phyloP scores from a whole-genome alignment of 2,113 vertebrate species.

The Notothenia rossii region DNA sequence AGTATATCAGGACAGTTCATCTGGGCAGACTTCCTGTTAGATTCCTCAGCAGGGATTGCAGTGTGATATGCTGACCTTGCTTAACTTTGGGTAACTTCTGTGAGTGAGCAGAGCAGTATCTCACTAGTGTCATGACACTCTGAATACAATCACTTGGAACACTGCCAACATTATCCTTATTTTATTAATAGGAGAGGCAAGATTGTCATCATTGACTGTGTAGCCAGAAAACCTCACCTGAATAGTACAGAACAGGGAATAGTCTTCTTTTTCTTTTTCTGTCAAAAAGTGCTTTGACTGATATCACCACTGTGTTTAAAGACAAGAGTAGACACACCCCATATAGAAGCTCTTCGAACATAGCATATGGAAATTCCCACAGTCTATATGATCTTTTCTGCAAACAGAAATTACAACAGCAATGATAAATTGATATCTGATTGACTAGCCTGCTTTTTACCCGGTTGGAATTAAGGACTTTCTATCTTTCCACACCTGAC shows the following conservation, averaged over 20 bases:
- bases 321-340: not conserved
- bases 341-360: not conserved
- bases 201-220: not conserved
- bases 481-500: not conserved
- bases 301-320: not conserved
- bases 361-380: not conserved
- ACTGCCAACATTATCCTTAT: not conserved
- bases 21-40: conserved; percentile 10
- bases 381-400: not conserved
- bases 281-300: not conserved
- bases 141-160: not conserved
- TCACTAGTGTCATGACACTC: not conserved
- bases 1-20: not conserved
- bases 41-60: conserved; percentile 32
- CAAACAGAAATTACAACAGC: no score
- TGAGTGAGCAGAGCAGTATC: conserved; percentile 24
- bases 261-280: not conserved
- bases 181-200: not conserved
- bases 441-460: not conserved
- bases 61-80: conserved; percentile 44
- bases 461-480: not conserved
- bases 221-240: not conserved
- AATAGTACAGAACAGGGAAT: not conserved
- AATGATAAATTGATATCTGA: not conserved
- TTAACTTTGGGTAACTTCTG: conserved; percentile 38